Evolutionary conservation across 2,797 vertebrate species (phyloP).

Genomic region (Acomys russatus): DNA sequence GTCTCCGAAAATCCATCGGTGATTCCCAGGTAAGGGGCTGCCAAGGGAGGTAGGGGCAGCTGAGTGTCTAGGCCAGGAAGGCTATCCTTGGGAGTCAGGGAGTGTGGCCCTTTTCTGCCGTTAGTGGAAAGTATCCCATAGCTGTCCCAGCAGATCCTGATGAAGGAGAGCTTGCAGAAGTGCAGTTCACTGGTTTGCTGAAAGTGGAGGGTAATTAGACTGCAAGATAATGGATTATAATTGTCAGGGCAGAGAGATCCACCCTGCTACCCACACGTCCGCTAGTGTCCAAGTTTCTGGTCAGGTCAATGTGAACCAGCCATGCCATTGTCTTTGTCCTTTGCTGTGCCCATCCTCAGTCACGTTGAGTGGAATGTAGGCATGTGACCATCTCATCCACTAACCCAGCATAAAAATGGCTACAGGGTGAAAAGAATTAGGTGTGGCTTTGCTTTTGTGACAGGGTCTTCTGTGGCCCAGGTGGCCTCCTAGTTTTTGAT

Average conservation of each 20-base stretch:
- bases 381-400: not conserved
- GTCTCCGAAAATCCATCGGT: constrained; percentile 92
- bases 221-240: not conserved
- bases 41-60: constrained; percentile 22
- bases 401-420: not conserved
- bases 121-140: not conserved
- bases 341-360: not conserved
- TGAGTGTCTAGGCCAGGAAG: not conserved
- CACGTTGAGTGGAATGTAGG: not conserved
- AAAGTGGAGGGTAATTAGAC: not conserved
- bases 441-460: not conserved
- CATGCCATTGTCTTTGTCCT: not conserved
- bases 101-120: not conserved
- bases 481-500: not conserved
- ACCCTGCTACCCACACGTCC: not conserved
- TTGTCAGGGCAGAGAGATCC: not conserved
- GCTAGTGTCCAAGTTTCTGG: not conserved
- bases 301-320: not conserved
- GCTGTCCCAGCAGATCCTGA: accelerated
- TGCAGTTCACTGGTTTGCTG: not conserved
- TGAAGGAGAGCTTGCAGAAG: not conserved
- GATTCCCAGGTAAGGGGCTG: constrained; percentile 93
- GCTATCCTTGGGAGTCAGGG: not conserved
- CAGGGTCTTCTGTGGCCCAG: not conserved
- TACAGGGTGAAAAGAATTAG: accelerated